phyloP scores from a whole-genome alignment of 2,797 vertebrate species.

The Pseudochirops cupreus region DNA sequence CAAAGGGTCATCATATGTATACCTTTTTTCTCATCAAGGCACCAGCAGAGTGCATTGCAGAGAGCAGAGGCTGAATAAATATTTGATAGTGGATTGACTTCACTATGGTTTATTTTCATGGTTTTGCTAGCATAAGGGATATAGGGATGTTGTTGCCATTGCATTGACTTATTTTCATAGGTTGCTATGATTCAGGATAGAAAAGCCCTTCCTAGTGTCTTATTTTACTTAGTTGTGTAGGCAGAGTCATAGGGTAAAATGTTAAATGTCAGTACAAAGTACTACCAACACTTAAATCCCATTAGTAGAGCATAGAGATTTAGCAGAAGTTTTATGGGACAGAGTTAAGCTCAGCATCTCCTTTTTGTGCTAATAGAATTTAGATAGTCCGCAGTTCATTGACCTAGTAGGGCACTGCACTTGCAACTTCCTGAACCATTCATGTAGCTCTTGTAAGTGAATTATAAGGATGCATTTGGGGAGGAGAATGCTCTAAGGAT shows the following conservation, averaged over 20 bases:
- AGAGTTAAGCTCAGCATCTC: background rate
- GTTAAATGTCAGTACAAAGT: background rate
- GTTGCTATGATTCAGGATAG: background rate
- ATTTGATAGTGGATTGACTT: background rate
- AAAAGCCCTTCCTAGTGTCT: background rate
- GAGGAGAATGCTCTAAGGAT: slow-evolving; percentile 52
- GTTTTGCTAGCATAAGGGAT: background rate
- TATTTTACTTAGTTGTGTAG: background rate
- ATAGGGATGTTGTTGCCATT: background rate
- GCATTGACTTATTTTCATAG: background rate
- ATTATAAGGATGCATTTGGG: slow-evolving; percentile 4
- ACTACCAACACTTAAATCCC: background rate
- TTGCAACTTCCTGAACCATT: slow-evolving; percentile 14
- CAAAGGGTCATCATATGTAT: background rate
- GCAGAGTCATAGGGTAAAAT: background rate
- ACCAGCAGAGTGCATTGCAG: background rate
- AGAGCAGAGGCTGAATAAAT: background rate
- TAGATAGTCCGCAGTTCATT: background rate
- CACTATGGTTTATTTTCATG: background rate
- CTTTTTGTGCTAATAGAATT: slow-evolving; percentile 29
- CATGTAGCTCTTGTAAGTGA: slow-evolving; percentile 26
- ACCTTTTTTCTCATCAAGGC: background rate
- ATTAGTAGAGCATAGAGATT: background rate
- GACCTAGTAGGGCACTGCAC: background rate
- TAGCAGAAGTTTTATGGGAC: slow-evolving; percentile 39